Evolutionary conservation across 1,140 invertebrate species (phyloP).

Genomic region (Theocolax elegans): DNA sequence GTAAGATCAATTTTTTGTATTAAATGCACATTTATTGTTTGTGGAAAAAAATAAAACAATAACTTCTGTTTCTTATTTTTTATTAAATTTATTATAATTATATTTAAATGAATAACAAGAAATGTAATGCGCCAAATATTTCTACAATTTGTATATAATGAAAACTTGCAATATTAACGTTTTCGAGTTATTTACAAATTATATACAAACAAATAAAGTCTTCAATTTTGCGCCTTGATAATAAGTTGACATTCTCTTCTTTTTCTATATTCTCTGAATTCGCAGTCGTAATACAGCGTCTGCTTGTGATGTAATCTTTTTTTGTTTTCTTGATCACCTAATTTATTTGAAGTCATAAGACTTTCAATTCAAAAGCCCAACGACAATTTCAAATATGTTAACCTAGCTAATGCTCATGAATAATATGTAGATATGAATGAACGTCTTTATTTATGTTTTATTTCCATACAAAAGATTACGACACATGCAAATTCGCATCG

Average conservation of each 20-base stretch:
- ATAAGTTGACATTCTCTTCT: constrained; percentile 35
- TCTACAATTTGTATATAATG: no score
- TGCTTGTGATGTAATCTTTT: constrained; percentile 34
- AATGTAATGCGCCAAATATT: no score
- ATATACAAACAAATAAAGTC: constrained; percentile 53
- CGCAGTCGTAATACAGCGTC: constrained; percentile 22
- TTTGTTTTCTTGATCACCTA: constrained; percentile 3
- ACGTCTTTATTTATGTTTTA: constrained; percentile 40
- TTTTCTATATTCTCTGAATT: constrained; percentile 18
- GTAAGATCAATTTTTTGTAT: no score
- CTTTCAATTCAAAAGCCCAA: neutral
- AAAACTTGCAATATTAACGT: no score
- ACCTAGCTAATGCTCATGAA: constrained; percentile 19
- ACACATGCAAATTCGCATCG: constrained; percentile 35
- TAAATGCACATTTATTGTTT: no score
- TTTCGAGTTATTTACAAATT: constrained; percentile 60
- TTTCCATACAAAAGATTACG: constrained; percentile 45
- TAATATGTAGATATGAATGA: constrained; percentile 29
- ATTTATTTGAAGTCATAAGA: neutral
- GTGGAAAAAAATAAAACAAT: no score
- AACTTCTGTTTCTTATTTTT: no score
- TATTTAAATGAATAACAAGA: no score
- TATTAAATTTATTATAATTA: no score
- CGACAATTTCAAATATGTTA: constrained; percentile 3
- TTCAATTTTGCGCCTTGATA: constrained; percentile 37